These are phyloP conservation scores for Megaptera novaeangliae DNA, from an alignment of 2,113 vertebrate species.

Conservation along the genomic window DNA sequence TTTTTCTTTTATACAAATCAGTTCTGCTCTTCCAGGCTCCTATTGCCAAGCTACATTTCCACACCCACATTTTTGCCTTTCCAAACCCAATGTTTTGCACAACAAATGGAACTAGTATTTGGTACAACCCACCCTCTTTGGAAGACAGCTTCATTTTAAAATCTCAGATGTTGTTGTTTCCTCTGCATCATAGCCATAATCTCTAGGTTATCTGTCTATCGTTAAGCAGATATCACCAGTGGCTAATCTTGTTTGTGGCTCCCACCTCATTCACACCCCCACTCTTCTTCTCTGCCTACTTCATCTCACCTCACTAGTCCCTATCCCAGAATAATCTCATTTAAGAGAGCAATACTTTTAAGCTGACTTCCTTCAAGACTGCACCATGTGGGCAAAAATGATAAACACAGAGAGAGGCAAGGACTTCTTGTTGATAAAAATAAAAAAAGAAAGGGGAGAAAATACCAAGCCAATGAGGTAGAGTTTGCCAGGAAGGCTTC, in stretches of 20 bases:
- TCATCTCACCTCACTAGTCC: not conserved
- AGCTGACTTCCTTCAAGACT: not conserved
- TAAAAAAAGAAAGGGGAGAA: not conserved
- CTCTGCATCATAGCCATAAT: not conserved
- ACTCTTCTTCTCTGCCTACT: not conserved
- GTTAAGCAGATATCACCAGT: not conserved
- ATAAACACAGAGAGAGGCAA: not conserved
- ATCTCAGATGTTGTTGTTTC: not conserved
- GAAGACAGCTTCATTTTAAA: not conserved
- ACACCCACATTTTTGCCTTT: not conserved
- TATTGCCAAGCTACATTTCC: not conserved
- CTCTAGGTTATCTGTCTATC: not conserved
- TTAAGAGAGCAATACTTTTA: not conserved
- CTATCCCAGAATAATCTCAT: not conserved
- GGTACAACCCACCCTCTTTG: not conserved
- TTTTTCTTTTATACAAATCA: not conserved
- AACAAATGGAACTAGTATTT: not conserved
- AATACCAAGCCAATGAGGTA: not conserved
- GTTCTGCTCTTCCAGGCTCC: not conserved
- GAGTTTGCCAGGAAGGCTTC: constrained; percentile 24
- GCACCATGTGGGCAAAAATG: constrained; percentile 12
- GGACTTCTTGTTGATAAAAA: constrained; percentile 47
- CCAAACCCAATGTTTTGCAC: not conserved
- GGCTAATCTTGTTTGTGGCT: not conserved
- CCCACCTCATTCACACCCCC: fast-evolving